A percentile compares a stretch with the other conserved stretches of the same genome.
Evolutionary conservation across 1,140 invertebrate species (phyloP).

Genomic region (Acarapis woodi): DNA sequence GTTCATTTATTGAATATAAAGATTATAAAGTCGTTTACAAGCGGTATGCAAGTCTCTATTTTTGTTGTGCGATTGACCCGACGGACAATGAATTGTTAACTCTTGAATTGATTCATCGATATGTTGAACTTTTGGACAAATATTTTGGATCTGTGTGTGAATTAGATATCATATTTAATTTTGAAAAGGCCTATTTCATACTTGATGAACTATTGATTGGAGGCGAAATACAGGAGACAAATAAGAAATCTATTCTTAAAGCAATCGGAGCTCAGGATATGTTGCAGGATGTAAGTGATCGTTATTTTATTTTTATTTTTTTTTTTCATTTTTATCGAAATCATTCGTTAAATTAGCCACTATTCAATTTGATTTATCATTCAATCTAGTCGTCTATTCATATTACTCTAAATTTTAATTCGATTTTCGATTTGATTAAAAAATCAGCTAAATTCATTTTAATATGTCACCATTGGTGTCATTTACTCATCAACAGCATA

Average conservation of each 20-base stretch:
- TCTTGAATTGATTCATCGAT: slow-evolving; percentile 86
- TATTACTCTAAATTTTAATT: no score
- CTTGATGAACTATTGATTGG: slow-evolving; percentile 83
- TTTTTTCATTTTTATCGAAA: no score
- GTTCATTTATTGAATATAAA: slow-evolving; percentile 90
- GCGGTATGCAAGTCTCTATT: slow-evolving; percentile 91
- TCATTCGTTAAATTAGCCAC: no score
- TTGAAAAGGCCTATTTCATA: slow-evolving; percentile 98
- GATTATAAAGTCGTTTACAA: slow-evolving; percentile 33
- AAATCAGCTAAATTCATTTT: no score
- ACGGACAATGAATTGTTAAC: slow-evolving; percentile 86
- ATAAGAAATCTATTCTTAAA: slow-evolving; percentile 94
- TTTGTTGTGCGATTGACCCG: slow-evolving; percentile 92
- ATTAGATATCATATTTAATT: slow-evolving; percentile 97
- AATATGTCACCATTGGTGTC: no score
- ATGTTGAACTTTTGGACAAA: slow-evolving; percentile 90
- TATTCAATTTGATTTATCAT: no score
- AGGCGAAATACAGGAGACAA: slow-evolving; percentile 93
- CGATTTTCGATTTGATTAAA: no score
- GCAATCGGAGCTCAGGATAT: slow-evolving; percentile 93
- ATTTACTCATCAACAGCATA: no score
- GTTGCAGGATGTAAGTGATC: slow-evolving; percentile 50
- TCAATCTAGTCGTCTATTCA: no score
- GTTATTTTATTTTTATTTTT: no score
- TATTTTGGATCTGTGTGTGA: slow-evolving; percentile 99